These are phyloP conservation scores for Hipposideros larvatus DNA, from an alignment of 2,797 vertebrate genomes.

Conservation along the genomic window DNA sequence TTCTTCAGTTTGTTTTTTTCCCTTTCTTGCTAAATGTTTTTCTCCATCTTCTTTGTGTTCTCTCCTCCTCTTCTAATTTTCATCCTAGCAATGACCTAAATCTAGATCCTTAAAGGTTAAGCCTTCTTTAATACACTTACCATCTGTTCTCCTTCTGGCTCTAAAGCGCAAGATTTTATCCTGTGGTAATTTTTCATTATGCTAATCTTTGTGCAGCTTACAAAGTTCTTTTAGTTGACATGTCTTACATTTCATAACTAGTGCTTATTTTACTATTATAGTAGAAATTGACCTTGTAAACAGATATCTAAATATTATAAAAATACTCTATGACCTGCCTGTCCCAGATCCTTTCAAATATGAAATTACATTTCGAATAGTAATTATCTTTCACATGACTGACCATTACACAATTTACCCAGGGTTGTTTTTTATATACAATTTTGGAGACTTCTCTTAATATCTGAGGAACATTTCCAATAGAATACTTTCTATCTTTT, in stretches of 20 bases:
- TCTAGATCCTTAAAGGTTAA: slow-evolving; percentile 68
- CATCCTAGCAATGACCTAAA: slow-evolving; percentile 71
- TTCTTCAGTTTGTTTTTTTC: slow-evolving; percentile 36
- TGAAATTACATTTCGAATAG: slow-evolving; percentile 31
- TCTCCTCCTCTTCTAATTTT: slow-evolving; percentile 45
- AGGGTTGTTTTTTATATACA: not conserved
- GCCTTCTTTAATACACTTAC: slow-evolving; percentile 65
- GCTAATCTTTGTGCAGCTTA: slow-evolving; percentile 34
- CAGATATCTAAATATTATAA: slow-evolving; percentile 51
- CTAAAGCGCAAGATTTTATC: slow-evolving; percentile 38
- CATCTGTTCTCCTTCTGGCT: slow-evolving; percentile 76
- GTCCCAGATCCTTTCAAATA: slow-evolving; percentile 13
- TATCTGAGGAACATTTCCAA: not conserved
- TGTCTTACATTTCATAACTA: slow-evolving; percentile 48
- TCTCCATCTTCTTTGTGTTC: slow-evolving; percentile 21
- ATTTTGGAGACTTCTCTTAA: not conserved
- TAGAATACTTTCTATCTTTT: not conserved
- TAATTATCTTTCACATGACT: slow-evolving; percentile 37
- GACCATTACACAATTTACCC: slow-evolving; percentile 11
- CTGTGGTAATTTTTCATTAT: slow-evolving; percentile 51
- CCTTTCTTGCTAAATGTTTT: slow-evolving; percentile 27
- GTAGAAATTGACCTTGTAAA: slow-evolving; percentile 6
- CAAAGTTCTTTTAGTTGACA: slow-evolving; percentile 56
- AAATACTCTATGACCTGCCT: slow-evolving; percentile 22
- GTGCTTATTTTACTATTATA: slow-evolving; percentile 28